Evolutionary conservation across 2,888 invertebrate species (phyloP).

Genomic region (Euzophera pinguis): DNA sequence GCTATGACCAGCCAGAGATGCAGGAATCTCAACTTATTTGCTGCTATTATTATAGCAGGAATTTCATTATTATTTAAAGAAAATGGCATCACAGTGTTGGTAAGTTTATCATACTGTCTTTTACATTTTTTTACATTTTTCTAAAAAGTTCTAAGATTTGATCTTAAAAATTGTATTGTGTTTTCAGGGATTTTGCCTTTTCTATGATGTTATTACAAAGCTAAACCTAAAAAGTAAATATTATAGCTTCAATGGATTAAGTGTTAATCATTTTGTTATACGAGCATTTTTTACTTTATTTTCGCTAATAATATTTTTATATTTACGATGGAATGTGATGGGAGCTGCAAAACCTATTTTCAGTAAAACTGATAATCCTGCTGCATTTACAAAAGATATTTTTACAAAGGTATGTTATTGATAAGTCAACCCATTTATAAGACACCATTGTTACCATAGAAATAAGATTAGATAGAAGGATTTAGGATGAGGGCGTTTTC

Average conservation of each 20-base stretch:
- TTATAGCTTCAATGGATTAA: slow-evolving; percentile 9
- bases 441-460: no score
- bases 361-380: slow-evolving; percentile 93
- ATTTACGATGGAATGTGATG: slow-evolving; percentile 87
- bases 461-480: no score
- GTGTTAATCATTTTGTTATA: slow-evolving; percentile 36
- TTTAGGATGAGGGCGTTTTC: no score
- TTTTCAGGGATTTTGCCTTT: slow-evolving; percentile 81
- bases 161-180: slow-evolving; percentile 1
- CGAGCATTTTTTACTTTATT: slow-evolving; percentile 74
- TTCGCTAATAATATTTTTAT: slow-evolving; percentile 77
- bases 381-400: slow-evolving; percentile 86
- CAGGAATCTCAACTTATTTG: slow-evolving; percentile 35
- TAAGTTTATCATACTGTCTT: slow-evolving; percentile 57
- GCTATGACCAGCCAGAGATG: slow-evolving; percentile 28
- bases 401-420: slow-evolving; percentile 79
- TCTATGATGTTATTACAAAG: slow-evolving; percentile 81
- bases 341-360: slow-evolving; percentile 89
- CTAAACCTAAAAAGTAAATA: slow-evolving; percentile 29
- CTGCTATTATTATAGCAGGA: slow-evolving; percentile 67
- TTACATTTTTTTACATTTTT: no score
- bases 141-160: neutral
- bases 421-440: no score
- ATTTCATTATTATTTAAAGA: slow-evolving; percentile 94
- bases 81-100: slow-evolving; percentile 93